phyloP scores from a whole-genome alignment of 2,797 vertebrate genomes.

The Pangasius sanitwongsei region DNA sequence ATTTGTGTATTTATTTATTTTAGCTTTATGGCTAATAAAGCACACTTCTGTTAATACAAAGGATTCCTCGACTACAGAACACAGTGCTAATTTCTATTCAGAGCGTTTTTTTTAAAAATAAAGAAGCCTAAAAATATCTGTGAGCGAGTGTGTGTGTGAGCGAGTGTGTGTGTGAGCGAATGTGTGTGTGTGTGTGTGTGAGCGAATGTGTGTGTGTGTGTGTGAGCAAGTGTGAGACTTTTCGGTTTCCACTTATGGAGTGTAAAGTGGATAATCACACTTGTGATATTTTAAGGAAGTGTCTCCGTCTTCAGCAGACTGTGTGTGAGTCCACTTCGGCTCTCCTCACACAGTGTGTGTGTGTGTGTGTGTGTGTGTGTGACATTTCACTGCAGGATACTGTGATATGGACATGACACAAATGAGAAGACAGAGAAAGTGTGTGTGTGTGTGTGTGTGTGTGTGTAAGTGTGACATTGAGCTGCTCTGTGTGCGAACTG shows the following conservation, averaged over 20 bases:
- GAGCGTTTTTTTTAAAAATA: too few relatives aligned
- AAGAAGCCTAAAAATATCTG: background rate
- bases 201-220: background rate
- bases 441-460: background rate
- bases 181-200: background rate
- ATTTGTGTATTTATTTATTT: background rate
- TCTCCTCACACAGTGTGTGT: background rate
- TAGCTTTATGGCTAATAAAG: background rate
- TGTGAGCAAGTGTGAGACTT: background rate
- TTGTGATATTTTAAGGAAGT: constrained; percentile 6
- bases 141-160: background rate
- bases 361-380: constrained; percentile 2
- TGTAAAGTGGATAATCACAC: background rate
- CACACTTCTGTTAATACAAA: background rate
- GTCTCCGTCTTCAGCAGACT: background rate
- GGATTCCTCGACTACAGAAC: background rate
- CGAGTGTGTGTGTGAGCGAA: background rate
- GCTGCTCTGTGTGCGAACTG: background rate
- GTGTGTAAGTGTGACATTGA: background rate
- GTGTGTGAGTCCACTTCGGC: background rate
- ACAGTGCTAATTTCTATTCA: background rate
- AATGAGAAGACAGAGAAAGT: background rate
- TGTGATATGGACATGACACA: background rate
- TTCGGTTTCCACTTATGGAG: background rate
- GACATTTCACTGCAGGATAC: constrained; percentile 8